Evolutionary conservation across 64 coral and sea anemone genomes (phyloP), one percentile per base, ranked within the genome.

Genomic region (Platygyra sinensis): DNA sequence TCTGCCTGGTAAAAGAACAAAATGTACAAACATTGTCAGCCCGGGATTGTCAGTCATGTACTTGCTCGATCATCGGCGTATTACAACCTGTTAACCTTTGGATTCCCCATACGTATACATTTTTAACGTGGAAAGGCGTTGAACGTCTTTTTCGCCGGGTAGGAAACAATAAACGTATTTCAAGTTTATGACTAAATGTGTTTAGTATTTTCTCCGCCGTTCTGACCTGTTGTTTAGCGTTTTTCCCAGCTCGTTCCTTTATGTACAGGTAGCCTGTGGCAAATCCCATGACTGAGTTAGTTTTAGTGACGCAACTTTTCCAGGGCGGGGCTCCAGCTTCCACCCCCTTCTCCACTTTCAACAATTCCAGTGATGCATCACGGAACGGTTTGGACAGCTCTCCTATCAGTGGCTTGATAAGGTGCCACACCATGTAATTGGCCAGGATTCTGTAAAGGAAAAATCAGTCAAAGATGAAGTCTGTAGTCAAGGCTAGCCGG

Each of bases 351-450:
- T 99, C 94, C 16, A 86, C 87, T 62, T 86, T 87, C 22, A 96
- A 29, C 52, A 99, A 82, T 29, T 95, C 94, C 57, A 96, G 52
- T 24, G 75, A 72, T 11, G 93, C 97, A 17, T 93, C 94, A 74
- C 93, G 86, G 38, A 91, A 99, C 65, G 97, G 94, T 74, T 93
- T 95, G 86, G 97, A 91, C 38, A 99, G 80, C 38, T 95, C 89
- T 22, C 64, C 89, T 4, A 91, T 78, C 82, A 99, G 83, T 7
- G 97, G 97, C 63, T 96, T 99, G 54, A 99, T 99, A 39, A 99
- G 75, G 79, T 99, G 97, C 97, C 97, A 99, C 24, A 99, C 97
- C 97, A 99, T 99, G 88, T 99, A 99, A 42, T 99, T 95, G 31
- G 97, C 97, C 28, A 99, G 72, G 20, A 99, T 88, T 74, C 97